phyloP scores from a whole-genome alignment of 1,140 invertebrate genomes.

The Lepidurus couesii region DNA sequence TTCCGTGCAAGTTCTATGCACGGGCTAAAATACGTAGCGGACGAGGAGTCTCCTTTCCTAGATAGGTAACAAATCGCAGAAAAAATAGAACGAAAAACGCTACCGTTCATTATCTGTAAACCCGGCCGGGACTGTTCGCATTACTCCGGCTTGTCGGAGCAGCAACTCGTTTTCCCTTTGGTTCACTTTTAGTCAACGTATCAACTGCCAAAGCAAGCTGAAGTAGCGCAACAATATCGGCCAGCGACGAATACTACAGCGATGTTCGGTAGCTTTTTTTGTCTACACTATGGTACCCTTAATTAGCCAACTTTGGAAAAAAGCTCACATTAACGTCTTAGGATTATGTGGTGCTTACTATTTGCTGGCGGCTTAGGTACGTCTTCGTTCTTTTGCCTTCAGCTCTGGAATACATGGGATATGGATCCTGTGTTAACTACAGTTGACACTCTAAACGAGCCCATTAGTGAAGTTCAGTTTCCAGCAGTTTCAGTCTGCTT shows the following conservation, averaged over 20 bases:
- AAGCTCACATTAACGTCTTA: neutral
- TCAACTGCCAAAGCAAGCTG: too few relatives aligned
- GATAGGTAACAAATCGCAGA: neutral
- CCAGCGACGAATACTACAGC: too few relatives aligned
- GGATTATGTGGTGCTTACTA: neutral
- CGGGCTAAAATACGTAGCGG: neutral
- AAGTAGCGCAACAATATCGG: too few relatives aligned
- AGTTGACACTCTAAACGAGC: neutral
- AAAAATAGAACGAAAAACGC: neutral
- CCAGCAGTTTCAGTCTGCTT: neutral
- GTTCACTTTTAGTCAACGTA: too few relatives aligned
- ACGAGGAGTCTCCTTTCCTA: neutral
- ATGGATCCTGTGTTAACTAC: neutral
- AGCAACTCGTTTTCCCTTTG: too few relatives aligned
- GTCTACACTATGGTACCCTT: too few relatives aligned
- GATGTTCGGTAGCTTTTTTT: too few relatives aligned
- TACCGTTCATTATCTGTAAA: too few relatives aligned
- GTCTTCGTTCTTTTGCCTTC: neutral
- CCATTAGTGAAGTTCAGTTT: neutral
- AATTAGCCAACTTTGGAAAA: neutral
- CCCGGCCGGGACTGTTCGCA: too few relatives aligned
- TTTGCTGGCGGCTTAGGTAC: neutral
- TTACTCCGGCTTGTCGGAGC: too few relatives aligned
- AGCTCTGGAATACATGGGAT: conserved; percentile 8
- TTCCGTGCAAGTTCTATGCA: neutral